Evolutionary conservation across 2,888 invertebrate species (phyloP), one percentile per base, ranked within the genome.

Genomic region (Hydriomena furcata): DNA sequence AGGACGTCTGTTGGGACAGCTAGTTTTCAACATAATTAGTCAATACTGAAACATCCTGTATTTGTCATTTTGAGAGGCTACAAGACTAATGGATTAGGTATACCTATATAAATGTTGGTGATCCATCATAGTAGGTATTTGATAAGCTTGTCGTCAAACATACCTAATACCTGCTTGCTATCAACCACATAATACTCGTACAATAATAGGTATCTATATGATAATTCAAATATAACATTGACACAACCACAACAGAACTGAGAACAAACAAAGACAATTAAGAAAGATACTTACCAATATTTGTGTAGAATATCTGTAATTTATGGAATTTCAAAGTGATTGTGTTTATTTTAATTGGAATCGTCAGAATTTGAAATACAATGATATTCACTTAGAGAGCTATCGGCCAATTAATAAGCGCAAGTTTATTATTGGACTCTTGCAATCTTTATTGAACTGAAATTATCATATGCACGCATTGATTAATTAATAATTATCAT

Each of bases 301-400:
- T 42, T 21, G 37, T 20, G 28, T 34, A 35, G 35, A 20, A 32
- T 28, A 34, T 60, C 58, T 58, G 48, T 40, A 54, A 65, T 64
- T 66, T 62, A 71, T 69, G 53, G 56, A 44, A 61, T 57, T 58
- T 37, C 32, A 53, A 58, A 61, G 52, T 60, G 62, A 54, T 65
- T 58, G 61, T 49, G 60, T 50, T n/a, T 48, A 58, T 55, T 71
- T 71, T 63, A 69, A 71, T 71, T 70, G 60, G 61, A 68, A 67
- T 63, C 60, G 61, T 56, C 48, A 53, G 60, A 50, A 57, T 58
- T 17, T 17, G 17, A 17, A 61, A 67, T 68, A 60, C 69, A 68
- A 55, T 70, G 7, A 68, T 54, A 56, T 59, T 65, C 61, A 63
- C n/a, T 66, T 66, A 48, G 55, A 62, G 10, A 11, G 11, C 4